Conservation (phyloP, 2,113 vertebrate genomes). For the Spilogale gracilis region DNA sequence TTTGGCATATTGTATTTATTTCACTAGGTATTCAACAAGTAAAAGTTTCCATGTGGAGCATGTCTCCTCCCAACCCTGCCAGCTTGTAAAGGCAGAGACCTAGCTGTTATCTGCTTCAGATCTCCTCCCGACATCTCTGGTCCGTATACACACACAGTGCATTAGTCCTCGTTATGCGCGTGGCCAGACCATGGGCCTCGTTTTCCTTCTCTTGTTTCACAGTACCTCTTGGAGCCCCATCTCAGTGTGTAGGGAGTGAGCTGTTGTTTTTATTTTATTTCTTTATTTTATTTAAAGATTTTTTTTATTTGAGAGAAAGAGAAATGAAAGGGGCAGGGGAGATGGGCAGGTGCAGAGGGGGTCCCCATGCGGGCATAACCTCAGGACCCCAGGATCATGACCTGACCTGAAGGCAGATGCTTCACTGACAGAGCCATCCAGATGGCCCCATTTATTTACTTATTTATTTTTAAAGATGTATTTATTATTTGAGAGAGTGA, state of each 20-base stretch:
- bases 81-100: not conserved
- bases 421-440: too few species aligned
- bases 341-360: too few species aligned
- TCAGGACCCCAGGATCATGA: not conserved
- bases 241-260: not conserved
- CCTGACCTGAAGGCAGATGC: not conserved
- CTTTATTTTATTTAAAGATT: too few species aligned
- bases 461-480: too few species aligned
- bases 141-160: rapidly evolving
- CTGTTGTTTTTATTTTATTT: not conserved
- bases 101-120: not conserved
- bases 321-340: not conserved
- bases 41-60: not conserved
- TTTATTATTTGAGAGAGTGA: too few species aligned
- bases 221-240: not conserved
- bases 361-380: not conserved
- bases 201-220: not conserved
- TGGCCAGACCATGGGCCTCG: not conserved
- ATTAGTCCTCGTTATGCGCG: not conserved
- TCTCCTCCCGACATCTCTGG: not conserved
- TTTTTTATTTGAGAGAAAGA: not conserved
- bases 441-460: too few species aligned
- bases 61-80: not conserved
- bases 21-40: not conserved
- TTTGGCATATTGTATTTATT: not conserved